Conservation (phyloP, 30 jellyfish, hydroid and myxozoan species). For the Hydra vulgaris region DNA sequence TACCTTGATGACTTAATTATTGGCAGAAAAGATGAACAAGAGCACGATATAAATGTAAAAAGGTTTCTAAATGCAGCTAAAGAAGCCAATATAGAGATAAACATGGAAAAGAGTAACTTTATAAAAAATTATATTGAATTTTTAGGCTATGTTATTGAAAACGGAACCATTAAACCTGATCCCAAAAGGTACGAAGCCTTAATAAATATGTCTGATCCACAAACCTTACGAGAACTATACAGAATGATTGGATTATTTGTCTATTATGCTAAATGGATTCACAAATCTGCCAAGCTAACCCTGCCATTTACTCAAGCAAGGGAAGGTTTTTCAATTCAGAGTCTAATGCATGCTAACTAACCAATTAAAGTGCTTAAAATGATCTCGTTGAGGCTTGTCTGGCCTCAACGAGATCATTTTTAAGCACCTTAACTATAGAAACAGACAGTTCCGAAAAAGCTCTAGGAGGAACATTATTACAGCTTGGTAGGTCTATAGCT, state of each 20-base stretch:
- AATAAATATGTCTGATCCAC: constrained; percentile 29
- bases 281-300: constrained; percentile 19
- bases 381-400: too few relatives aligned
- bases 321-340: too few relatives aligned
- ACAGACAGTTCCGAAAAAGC: too few relatives aligned
- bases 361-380: too few relatives aligned
- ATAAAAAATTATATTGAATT: not conserved
- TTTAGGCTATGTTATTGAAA: constrained; percentile 2
- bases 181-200: constrained; percentile 31
- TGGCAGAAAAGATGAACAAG: constrained; percentile 24
- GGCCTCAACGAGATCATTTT: too few relatives aligned
- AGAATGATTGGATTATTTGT: constrained; percentile 34
- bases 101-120: too few relatives aligned
- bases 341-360: too few relatives aligned
- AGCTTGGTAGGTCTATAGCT: too few relatives aligned
- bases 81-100: constrained; percentile 4
- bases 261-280: constrained; percentile 19
- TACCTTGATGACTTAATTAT: constrained; percentile 31
- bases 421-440: too few relatives aligned
- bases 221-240: not conserved
- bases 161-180: constrained; percentile 26
- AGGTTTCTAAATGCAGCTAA: constrained; percentile 14
- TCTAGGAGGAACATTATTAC: too few relatives aligned
- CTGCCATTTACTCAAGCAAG: too few relatives aligned
- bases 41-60: constrained; percentile 18